Conservation (phyloP, 92 coral and sea anemone species). For the Epizoanthus stellaris region DNA sequence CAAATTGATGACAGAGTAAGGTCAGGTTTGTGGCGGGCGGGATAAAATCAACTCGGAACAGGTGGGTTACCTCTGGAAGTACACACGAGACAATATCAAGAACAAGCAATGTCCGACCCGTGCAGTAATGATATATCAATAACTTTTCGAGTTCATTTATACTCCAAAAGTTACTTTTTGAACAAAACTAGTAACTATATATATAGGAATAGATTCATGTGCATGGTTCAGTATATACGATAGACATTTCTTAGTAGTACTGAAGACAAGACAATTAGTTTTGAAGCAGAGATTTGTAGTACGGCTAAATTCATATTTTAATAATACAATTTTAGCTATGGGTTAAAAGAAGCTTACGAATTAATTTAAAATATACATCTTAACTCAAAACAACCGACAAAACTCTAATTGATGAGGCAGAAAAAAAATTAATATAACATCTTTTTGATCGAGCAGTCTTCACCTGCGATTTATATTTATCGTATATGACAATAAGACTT, state of each 20-base stretch:
- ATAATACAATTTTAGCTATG: too few species aligned
- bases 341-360: too few species aligned
- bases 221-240: neutral
- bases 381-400: too few species aligned
- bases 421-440: neutral
- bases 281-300: too few species aligned
- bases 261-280: too few species aligned
- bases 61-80: neutral
- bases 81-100: neutral
- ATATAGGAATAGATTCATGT: neutral
- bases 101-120: neutral
- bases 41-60: neutral
- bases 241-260: too few species aligned
- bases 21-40: neutral
- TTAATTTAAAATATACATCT: too few species aligned
- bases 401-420: too few species aligned
- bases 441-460: neutral
- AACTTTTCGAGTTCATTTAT: neutral
- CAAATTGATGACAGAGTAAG: conserved; percentile 7
- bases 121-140: neutral
- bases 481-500: neutral
- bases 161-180: neutral
- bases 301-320: too few species aligned
- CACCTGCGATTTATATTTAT: neutral
- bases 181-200: neutral